Base-by-base conservation (phyloP, 2,797 vertebrate genomes). In the Gambelia wislizenii region DNA sequence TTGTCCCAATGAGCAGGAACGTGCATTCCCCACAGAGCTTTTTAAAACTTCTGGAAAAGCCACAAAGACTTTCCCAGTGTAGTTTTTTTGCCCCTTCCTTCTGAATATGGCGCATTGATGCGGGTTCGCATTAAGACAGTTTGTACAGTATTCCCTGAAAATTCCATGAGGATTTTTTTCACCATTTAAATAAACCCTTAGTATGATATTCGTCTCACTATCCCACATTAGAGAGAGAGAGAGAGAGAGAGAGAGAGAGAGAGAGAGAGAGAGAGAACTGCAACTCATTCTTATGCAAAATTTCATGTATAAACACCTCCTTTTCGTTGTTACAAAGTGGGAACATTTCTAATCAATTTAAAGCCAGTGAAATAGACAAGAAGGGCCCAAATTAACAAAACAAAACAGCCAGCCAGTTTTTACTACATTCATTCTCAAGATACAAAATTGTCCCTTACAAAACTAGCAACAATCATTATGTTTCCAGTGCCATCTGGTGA, bases 401-500 rank as follows among this genome's bases (percentile, higher is more conserved):
- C 4, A 6, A 14, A 77, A 3, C 30, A 42, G 42, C 12, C 49
- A 72, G 4, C 10, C 42, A 47, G n/a, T 72, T 78, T 20, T 27
- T 47, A 61, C n/a, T 59, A 52, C 2, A 54, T 18, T 52, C 39
- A 33, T 5, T 33, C 83, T 36, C 20, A 36, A 78, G 3, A 25
- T 10, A 6, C 30, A 54, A 49, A 4, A 22, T 25, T 33, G 30
- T 67, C 18, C 7, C 42, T n/a, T 67, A 22, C 72, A 39, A 30
- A 7, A 49, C 5, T 80, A 64, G 20, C 36, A 47, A 54, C 2
- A n/a, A 84, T 16, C 3, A 12, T 84, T 22, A n/a, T 0, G n/a
- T 76, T 82, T n/a, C 64, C 36, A 76, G 36, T 54, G 70, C 89
- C 89, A 86, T n/a, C 89, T 86, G 13, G 67, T 82, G 84, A 76